A percentile compares a stretch with the other conserved stretches of the same genome.
Conservation (phyloP, 30 jellyfish, hydroid and myxozoan species). For the Aurelia coerulea region DNA sequence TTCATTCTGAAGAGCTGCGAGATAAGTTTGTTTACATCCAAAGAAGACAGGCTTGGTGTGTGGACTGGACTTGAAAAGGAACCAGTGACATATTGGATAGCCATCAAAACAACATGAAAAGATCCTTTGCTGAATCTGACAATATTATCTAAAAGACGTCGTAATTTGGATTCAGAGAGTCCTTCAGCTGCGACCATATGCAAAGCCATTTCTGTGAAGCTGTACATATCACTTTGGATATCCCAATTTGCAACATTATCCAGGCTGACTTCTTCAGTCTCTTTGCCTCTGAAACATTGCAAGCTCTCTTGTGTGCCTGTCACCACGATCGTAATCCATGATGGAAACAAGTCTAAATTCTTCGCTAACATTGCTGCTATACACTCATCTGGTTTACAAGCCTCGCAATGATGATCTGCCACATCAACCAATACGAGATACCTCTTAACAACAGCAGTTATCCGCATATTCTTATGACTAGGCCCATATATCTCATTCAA, state of each 20-base stretch:
- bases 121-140: conserved; percentile 65
- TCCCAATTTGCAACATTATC: conserved; percentile 75
- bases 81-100: conserved; percentile 41
- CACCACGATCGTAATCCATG: conserved; percentile 55
- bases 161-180: conserved; percentile 29
- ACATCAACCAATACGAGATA: conserved; percentile 50
- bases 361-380: conserved; percentile 43
- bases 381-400: conserved; percentile 53
- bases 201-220: conserved; percentile 49
- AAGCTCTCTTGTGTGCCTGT: conserved; percentile 54
- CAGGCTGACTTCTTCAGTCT: conserved; percentile 14
- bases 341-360: conserved; percentile 40
- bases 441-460: neutral
- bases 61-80: conserved; percentile 25
- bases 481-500: conserved; percentile 27
- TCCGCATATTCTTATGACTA: neutral
- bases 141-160: conserved; percentile 48
- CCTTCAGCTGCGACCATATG: conserved; percentile 20
- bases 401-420: conserved; percentile 54
- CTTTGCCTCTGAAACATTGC: conserved; percentile 13
- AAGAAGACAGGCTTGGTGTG: conserved; percentile 33
- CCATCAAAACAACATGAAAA: conserved; percentile 53
- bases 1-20: conserved; percentile 34
- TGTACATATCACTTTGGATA: conserved; percentile 59
- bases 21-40: conserved; percentile 20